phyloP scores from a whole-genome alignment of 2,888 invertebrate species.

The Drosophila nr. perissopoda region DNA sequence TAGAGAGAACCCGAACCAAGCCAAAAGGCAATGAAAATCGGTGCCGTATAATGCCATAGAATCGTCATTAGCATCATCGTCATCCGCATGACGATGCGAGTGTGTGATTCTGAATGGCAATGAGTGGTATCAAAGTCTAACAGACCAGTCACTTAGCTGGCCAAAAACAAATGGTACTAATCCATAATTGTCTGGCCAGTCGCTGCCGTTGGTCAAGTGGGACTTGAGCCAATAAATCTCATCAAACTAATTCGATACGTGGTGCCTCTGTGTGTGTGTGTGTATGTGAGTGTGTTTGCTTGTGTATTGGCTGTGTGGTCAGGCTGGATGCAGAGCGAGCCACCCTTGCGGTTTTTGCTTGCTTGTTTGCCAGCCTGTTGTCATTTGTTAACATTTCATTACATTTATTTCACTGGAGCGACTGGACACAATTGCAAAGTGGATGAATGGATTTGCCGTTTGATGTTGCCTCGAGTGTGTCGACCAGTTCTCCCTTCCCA shows the following conservation, averaged over 20 bases:
- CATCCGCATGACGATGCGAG: slow-evolving; percentile 22
- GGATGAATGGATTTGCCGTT: slow-evolving; percentile 77
- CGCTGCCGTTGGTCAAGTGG: slow-evolving; percentile 72
- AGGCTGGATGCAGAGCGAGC: slow-evolving; percentile 32
- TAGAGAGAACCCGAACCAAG: slow-evolving; percentile 44
- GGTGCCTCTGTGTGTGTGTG: slow-evolving; percentile 3
- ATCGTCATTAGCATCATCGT: slow-evolving; percentile 56
- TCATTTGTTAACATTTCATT: slow-evolving; percentile 82
- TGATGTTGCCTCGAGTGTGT: slow-evolving; percentile 65
- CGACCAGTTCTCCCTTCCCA: not conserved
- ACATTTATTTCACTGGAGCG: slow-evolving; percentile 71
- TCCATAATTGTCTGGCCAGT: slow-evolving; percentile 80
- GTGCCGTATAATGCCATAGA: slow-evolving; percentile 69
- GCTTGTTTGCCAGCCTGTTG: slow-evolving; percentile 75
- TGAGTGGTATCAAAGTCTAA: slow-evolving; percentile 42
- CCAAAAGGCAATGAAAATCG: slow-evolving; percentile 54
- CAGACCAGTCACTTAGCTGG: slow-evolving; percentile 40
- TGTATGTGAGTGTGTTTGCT: slow-evolving; percentile 20
- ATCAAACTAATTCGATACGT: slow-evolving; percentile 79
- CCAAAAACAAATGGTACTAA: slow-evolving; percentile 81
- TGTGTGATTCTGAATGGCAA: slow-evolving; percentile 30
- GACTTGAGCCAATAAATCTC: slow-evolving; percentile 80
- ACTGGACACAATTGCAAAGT: slow-evolving; percentile 75
- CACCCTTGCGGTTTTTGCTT: slow-evolving; percentile 72
- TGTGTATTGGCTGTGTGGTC: slow-evolving; percentile 36